A percentile compares a stretch with the other conserved stretches of the same genome.
Conservation (phyloP, 1,140 invertebrate genomes). For the Macrosteles quadrilineatus region DNA sequence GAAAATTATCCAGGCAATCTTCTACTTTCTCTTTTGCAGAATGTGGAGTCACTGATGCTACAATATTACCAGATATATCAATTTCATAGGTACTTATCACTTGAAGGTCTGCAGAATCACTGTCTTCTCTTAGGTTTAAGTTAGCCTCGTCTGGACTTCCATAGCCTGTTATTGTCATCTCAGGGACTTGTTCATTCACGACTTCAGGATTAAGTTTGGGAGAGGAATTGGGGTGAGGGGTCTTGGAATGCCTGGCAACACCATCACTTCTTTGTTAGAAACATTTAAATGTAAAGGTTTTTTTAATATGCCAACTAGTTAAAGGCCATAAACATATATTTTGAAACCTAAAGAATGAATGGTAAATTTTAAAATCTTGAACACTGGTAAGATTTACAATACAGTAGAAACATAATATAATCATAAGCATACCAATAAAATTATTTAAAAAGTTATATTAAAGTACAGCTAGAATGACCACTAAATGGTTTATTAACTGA, state of each 20-base stretch:
- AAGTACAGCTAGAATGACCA: too few species aligned
- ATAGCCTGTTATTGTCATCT: background rate
- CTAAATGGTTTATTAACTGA: too few species aligned
- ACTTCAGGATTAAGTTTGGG: conserved; percentile 1
- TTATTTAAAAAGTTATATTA: too few species aligned
- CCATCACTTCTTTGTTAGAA: background rate
- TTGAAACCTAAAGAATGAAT: too few species aligned
- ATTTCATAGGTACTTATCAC: conserved; percentile 15
- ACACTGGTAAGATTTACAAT: too few species aligned
- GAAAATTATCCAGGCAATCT: too few species aligned
- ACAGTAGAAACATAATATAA: too few species aligned
- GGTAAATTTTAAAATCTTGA: too few species aligned
- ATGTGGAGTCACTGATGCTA: background rate
- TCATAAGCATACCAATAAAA: too few species aligned
- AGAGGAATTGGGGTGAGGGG: background rate
- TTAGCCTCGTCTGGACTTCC: background rate
- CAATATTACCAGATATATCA: background rate
- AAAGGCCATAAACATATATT: too few species aligned
- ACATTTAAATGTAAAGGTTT: too few species aligned
- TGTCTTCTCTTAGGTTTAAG: background rate
- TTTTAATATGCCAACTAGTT: too few species aligned
- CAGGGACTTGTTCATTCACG: background rate
- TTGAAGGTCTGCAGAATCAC: background rate
- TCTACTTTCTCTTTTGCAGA: background rate
- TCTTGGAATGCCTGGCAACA: background rate